phyloP scores from a whole-genome alignment of 2,113 vertebrate genomes.

The Isurus oxyrinchus region DNA sequence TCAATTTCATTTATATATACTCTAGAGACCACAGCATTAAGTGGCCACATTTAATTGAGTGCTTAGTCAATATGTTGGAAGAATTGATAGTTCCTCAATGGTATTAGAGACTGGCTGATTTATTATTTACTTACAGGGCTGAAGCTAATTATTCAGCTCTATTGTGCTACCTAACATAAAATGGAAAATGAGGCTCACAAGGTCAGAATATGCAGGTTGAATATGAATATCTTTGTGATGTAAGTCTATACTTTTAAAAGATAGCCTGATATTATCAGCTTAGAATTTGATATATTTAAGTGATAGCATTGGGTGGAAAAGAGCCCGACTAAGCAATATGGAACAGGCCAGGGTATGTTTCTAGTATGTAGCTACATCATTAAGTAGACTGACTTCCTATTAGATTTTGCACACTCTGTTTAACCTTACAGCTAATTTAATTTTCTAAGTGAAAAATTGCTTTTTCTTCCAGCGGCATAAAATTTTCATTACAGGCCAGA shows the following conservation, averaged over 20 bases:
- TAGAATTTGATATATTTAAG: not conserved
- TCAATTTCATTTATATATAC: not conserved
- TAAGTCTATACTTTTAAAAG: not conserved
- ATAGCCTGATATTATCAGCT: not conserved
- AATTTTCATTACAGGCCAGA: not conserved
- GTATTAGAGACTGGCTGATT: not conserved
- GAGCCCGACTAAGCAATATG: not conserved
- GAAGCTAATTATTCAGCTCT: not conserved
- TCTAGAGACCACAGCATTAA: not conserved
- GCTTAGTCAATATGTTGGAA: not conserved
- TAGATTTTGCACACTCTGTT: not conserved
- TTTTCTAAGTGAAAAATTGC: not conserved
- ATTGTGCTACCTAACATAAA: not conserved
- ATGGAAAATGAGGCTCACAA: not conserved
- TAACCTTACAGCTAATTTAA: not conserved
- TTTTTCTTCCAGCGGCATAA: not conserved
- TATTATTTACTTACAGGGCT: not conserved
- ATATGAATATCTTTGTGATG: not conserved
- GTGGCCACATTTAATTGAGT: not conserved
- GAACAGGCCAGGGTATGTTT: not conserved
- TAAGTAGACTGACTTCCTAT: not conserved
- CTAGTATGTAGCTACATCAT: not conserved
- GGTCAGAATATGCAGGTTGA: not conserved
- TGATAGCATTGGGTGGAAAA: not conserved
- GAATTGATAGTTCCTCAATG: not conserved